Percentiles rank a stretch among this genome's conserved stretches.
These are phyloP conservation scores for Amphiura filiformis DNA, from an alignment of 35 echinoderm and acorn worm species.

Conservation along the genomic window DNA sequence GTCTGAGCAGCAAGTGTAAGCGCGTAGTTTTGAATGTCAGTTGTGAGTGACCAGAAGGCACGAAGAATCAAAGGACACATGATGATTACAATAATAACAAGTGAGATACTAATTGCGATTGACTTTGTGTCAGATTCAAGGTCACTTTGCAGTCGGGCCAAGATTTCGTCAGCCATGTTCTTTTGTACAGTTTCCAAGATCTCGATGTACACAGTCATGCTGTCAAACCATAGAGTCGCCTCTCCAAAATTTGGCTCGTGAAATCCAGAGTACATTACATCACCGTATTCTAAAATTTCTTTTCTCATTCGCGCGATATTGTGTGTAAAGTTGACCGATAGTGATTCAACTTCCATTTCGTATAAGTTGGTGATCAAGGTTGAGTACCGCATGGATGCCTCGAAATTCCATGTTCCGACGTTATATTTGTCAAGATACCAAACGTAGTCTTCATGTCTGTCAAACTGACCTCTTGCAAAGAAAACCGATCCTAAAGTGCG, in stretches of 20 bases:
- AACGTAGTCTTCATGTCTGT: constrained; percentile 68
- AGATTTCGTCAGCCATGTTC: constrained; percentile 58
- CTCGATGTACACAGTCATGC: constrained; percentile 74
- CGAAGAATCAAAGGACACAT: constrained; percentile 69
- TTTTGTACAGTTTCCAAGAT: constrained; percentile 69
- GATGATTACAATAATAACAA: constrained; percentile 60
- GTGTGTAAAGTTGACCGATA: constrained; percentile 20
- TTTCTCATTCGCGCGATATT: constrained; percentile 53
- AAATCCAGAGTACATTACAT: background rate
- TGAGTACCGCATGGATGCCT: constrained; percentile 64
- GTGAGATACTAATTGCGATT: constrained; percentile 54
- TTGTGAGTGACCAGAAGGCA: constrained; percentile 49
- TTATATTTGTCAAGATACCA: constrained; percentile 83
- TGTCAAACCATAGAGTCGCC: constrained; percentile 66
- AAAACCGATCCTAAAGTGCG: constrained; percentile 66
- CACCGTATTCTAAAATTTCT: constrained; percentile 32
- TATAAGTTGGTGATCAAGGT: constrained; percentile 42
- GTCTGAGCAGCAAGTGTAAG: constrained; percentile 59
- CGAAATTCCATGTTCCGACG: constrained; percentile 61
- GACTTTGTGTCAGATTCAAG: constrained; percentile 59
- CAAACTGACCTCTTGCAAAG: constrained; percentile 46
- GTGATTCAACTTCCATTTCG: constrained; percentile 3
- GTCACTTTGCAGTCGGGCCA: constrained; percentile 40
- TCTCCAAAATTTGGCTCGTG: constrained; percentile 45
- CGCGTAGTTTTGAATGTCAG: constrained; percentile 65